Conservation (phyloP, 2,113 vertebrate species). For the Ictalurus furcatus region DNA sequence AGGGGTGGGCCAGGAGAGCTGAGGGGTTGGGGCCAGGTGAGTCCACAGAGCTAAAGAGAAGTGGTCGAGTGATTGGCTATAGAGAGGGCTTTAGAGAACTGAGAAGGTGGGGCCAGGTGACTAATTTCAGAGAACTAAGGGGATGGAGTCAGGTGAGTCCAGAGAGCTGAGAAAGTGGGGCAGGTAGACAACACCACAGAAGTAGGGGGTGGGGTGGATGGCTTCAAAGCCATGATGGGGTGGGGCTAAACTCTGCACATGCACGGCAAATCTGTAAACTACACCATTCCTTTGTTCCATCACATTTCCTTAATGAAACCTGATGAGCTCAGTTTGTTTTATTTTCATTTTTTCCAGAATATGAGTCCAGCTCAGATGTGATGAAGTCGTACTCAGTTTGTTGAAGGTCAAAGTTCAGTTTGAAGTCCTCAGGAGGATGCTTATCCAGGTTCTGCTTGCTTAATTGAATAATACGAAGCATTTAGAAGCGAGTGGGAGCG, state of each 20-base stretch:
- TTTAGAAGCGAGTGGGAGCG: conserved; percentile 64
- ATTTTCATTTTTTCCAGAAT: neutral
- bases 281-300: neutral
- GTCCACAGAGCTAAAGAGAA: neutral
- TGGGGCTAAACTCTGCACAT: neutral
- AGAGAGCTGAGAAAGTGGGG: neutral
- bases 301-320: neutral
- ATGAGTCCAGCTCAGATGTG: neutral
- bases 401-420: conserved; percentile 42
- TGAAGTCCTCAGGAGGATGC: conserved; percentile 52
- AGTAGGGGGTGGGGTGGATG: too few species aligned
- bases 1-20: neutral
- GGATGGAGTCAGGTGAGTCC: neutral
- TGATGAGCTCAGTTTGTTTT: neutral
- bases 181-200: too few species aligned
- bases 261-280: neutral
- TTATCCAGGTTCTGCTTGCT: conserved; percentile 63
- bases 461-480: conserved; percentile 69
- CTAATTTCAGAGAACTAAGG: neutral
- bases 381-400: conserved; percentile 42
- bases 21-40: neutral
- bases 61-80: too few species aligned
- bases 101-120: neutral
- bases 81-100: neutral
- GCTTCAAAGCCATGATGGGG: too few species aligned